phyloP scores from a whole-genome alignment of 2,113 vertebrate species.

The Galbula dea region DNA sequence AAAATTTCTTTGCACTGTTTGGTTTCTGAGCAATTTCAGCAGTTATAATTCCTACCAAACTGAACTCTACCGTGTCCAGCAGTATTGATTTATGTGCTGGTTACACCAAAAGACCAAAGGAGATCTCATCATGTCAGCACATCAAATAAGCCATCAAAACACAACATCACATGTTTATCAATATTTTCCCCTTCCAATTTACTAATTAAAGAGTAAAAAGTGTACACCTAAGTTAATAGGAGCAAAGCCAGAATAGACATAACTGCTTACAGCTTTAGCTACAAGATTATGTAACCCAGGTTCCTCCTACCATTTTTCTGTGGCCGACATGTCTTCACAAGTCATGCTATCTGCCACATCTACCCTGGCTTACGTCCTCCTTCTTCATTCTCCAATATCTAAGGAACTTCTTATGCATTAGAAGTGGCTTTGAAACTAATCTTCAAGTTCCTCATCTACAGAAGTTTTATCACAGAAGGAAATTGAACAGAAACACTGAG shows the following conservation, averaged over 20 bases:
- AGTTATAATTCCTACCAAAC: background rate
- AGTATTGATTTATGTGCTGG: background rate
- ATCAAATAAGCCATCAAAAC: background rate
- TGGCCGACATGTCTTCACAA: background rate
- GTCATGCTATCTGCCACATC: background rate
- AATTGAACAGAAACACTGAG: background rate
- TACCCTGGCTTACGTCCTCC: background rate
- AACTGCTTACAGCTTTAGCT: background rate
- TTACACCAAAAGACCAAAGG: background rate
- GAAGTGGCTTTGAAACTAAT: background rate
- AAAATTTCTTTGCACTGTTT: background rate
- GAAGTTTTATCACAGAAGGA: background rate
- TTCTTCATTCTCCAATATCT: background rate
- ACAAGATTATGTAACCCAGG: background rate
- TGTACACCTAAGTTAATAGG: background rate
- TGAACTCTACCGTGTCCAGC: background rate
- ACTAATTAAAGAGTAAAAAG: background rate
- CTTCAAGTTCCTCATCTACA: background rate
- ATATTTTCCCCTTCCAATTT: background rate
- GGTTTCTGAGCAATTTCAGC: background rate
- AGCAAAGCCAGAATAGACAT: background rate
- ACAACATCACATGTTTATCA: background rate
- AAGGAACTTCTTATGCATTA: background rate
- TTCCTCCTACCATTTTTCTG: background rate
- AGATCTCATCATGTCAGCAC: background rate